Conservation (phyloP, 2,113 vertebrate species). For the Mus spicilegus region DNA sequence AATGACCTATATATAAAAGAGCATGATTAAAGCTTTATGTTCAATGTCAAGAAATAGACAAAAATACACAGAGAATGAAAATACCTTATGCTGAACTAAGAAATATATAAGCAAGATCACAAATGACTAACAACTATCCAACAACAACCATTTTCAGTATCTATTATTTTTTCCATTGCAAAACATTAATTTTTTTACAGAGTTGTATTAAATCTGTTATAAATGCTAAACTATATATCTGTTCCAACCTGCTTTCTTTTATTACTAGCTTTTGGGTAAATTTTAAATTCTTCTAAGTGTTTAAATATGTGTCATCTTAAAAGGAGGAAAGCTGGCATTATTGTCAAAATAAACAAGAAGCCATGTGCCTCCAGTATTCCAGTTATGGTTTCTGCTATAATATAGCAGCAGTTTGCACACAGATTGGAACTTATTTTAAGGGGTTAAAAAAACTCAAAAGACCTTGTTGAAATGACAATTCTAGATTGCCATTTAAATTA, state of each 20-base stretch:
- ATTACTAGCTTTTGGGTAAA: slow-evolving; percentile 61
- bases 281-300: slow-evolving; percentile 70
- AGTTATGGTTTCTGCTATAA: slow-evolving; percentile 61
- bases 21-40: slow-evolving; percentile 75
- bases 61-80: slow-evolving; percentile 77
- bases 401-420: slow-evolving; percentile 50
- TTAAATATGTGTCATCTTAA: slow-evolving; percentile 75
- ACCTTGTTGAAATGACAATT: slow-evolving; percentile 64
- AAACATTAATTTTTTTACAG: slow-evolving; percentile 81
- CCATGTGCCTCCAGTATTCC: slow-evolving; percentile 59
- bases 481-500: slow-evolving; percentile 66
- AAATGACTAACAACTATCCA: slow-evolving; percentile 84
- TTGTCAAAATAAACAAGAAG: slow-evolving; percentile 63
- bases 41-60: slow-evolving; percentile 76
- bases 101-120: slow-evolving; percentile 79
- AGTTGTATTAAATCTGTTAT: slow-evolving; percentile 74
- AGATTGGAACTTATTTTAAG: slow-evolving; percentile 64
- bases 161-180: slow-evolving; percentile 75
- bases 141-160: slow-evolving; percentile 76
- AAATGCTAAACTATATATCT: slow-evolving; percentile 81
- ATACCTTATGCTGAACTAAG: slow-evolving; percentile 76
- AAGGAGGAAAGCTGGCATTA: slow-evolving; percentile 46
- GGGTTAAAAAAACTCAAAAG: slow-evolving; percentile 61
- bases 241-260: slow-evolving; percentile 77
- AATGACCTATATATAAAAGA: slow-evolving; percentile 60